Base-by-base conservation (phyloP, 2,888 invertebrate species). In the Heliconius erato region DNA sequence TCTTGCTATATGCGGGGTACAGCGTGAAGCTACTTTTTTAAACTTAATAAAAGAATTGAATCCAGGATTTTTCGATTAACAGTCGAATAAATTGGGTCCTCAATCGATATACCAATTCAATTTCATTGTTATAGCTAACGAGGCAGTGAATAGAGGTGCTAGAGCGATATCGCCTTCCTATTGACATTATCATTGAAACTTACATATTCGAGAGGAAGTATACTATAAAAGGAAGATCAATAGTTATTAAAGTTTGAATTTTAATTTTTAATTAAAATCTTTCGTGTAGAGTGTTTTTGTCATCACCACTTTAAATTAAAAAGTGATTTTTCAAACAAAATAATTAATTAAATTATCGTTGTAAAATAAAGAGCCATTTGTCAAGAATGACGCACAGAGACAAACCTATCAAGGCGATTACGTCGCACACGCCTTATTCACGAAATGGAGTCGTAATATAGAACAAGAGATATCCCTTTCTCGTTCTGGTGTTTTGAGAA, bases 51-150 rank as follows among this genome's bases (percentile, higher is more conserved):
- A 67, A 16, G 28, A 67, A 67, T 28, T 2, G 28, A 67, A 67
- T n/a, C 16, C 26, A 67, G 6, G 28, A 26, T 67, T 67, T 54
- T 67, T 67, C 6, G 67, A 16, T 26, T n/a, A 67, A 26, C 14
- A 67, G 28, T 14, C 14, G 28, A 26, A 6, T 28, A 67, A 67
- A 26, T 67, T 67, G 67, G 28, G 14, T 28, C 12, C 16, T 26
- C n/a, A 67, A 67, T n/a, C 28, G 16, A 16, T 63, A 63, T 63
- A n/a, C 63, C 68, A 68, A 68, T 68, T 68, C 32, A 68, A 28
- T 28, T 68, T 28, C 19, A 68, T 67, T 32, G 68, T 68, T 68
- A 68, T 32, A 68, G 9, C 68, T 68, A 68, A 68, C 68, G 68
- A 28, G 68, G 32, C 28, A 28, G 19, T 19, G 28, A 68, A 68